Evolutionary conservation across 1,140 invertebrate species (phyloP).

Genomic region (Phortica variegata): DNA sequence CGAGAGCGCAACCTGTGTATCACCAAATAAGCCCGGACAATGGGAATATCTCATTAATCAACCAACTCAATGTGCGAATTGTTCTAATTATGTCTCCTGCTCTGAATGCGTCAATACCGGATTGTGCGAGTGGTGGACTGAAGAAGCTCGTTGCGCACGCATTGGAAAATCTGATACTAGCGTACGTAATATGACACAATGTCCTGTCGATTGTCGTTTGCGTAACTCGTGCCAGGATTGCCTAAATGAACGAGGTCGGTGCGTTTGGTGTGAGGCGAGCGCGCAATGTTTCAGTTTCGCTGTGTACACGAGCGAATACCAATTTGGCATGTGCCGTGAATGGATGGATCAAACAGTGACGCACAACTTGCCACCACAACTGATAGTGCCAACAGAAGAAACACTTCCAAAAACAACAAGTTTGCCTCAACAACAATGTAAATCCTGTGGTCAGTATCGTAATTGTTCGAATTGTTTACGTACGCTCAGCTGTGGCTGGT

Average conservation of each 20-base stretch:
- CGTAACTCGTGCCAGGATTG: slow-evolving; percentile 79
- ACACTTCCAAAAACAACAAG: slow-evolving; percentile 22
- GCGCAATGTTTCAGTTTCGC: slow-evolving; percentile 91
- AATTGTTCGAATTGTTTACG: slow-evolving; percentile 81
- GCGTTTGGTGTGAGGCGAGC: slow-evolving; percentile 93
- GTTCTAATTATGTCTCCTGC: slow-evolving; percentile 86
- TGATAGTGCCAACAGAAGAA: slow-evolving; percentile 29
- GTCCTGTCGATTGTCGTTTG: slow-evolving; percentile 74
- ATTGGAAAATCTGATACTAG: slow-evolving; percentile 72
- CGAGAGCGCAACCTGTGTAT: slow-evolving; percentile 64
- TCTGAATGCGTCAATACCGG: slow-evolving; percentile 70
- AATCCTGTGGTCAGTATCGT: slow-evolving; percentile 73
- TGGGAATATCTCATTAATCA: slow-evolving; percentile 80
- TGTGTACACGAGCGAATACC: slow-evolving; percentile 90
- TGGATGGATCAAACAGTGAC: slow-evolving; percentile 82
- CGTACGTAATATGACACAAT: slow-evolving; percentile 63
- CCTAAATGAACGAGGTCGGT: slow-evolving; percentile 79
- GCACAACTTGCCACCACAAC: slow-evolving; percentile 39
- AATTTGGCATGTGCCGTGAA: slow-evolving; percentile 87
- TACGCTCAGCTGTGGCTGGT: slow-evolving; percentile 91
- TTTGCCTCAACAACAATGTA: slow-evolving; percentile 67
- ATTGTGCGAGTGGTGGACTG: slow-evolving; percentile 86
- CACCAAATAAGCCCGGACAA: slow-evolving; percentile 35
- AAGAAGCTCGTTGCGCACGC: slow-evolving; percentile 80
- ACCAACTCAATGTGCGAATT: slow-evolving; percentile 79